Evolutionary conservation across 2,888 invertebrate genomes (phyloP).

Genomic region (Heteromyza rotundicornis): DNA sequence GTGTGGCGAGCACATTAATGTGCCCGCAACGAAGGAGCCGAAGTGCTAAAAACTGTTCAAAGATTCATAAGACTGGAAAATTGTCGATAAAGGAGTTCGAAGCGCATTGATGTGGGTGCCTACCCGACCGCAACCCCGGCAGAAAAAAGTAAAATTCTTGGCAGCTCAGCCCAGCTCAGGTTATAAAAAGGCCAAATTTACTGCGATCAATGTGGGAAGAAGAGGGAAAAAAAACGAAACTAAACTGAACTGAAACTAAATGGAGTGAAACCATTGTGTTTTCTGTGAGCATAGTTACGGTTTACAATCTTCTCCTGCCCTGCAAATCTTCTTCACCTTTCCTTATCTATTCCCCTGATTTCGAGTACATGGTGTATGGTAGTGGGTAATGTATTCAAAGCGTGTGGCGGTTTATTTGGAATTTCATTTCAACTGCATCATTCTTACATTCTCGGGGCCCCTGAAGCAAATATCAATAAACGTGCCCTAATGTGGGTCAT

Average conservation of each 20-base stretch:
- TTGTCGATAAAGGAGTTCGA: slow-evolving; percentile 37
- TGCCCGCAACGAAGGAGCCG: slow-evolving; percentile 45
- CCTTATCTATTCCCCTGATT: neutral
- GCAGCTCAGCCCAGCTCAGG: neutral
- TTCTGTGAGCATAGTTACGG: neutral
- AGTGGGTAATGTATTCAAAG: too few relatives aligned
- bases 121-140: neutral
- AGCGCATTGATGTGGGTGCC: neutral
- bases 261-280: neutral
- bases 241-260: neutral
- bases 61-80: slow-evolving; percentile 55
- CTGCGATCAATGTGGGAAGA: neutral
- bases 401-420: neutral
- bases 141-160: neutral
- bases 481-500: neutral
- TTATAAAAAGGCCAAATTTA: neutral
- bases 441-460: neutral
- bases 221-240: neutral
- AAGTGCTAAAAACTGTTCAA: slow-evolving; percentile 59
- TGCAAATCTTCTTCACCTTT: too few relatives aligned
- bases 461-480: neutral
- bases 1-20: slow-evolving; percentile 37
- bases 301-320: neutral
- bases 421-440: neutral
- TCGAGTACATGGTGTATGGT: neutral